Percentiles rank a stretch among this genome's conserved stretches.
Conservation (phyloP, 2,888 invertebrate species). For the Hemaris fuciformis region DNA sequence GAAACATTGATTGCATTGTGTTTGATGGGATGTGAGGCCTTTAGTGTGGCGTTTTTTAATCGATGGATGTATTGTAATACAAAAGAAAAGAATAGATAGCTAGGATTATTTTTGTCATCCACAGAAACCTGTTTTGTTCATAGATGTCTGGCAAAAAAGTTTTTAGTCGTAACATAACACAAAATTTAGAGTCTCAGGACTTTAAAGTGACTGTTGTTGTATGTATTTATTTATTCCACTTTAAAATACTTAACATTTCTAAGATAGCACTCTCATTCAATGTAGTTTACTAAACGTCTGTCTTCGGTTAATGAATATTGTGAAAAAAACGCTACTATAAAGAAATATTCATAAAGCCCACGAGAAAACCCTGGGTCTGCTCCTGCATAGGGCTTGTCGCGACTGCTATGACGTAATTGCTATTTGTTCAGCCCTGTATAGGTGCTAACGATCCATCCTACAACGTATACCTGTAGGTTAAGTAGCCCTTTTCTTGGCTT, state of each 20-base stretch:
- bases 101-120: too few relatives aligned
- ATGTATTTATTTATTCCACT: too few relatives aligned
- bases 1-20: not conserved
- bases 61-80: not conserved
- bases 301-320: not conserved
- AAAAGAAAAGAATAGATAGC: too few relatives aligned
- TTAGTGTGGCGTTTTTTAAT: not conserved
- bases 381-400: not conserved
- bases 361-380: not conserved
- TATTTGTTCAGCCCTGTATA: not conserved
- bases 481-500: conserved; percentile 7
- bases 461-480: conserved; percentile 14
- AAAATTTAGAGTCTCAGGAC: too few relatives aligned
- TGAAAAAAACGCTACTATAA: not conserved
- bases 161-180: too few relatives aligned
- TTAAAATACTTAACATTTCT: too few relatives aligned
- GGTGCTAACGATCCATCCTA: conserved; percentile 15
- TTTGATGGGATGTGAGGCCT: not conserved
- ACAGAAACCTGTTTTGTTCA: too few relatives aligned
- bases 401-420: not conserved
- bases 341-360: not conserved
- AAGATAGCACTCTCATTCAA: too few relatives aligned
- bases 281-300: too few relatives aligned
- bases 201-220: too few relatives aligned
- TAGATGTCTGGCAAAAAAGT: too few relatives aligned